phyloP scores from a whole-genome alignment of 2,113 vertebrate genomes.

The Hippocampus guttulatus region DNA sequence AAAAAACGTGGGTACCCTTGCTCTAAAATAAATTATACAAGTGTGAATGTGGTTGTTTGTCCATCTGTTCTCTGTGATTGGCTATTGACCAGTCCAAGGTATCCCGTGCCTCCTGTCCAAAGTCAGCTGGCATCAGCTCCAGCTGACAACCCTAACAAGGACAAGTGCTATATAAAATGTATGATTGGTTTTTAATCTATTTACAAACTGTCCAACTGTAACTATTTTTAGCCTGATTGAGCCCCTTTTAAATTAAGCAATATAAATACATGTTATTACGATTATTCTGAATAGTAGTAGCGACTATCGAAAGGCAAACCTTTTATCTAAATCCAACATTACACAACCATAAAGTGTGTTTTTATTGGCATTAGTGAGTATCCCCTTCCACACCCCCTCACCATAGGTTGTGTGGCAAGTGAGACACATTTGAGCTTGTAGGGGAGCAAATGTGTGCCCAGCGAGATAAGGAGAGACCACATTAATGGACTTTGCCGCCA shows the following conservation, averaged over 20 bases:
- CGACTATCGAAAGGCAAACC: background rate
- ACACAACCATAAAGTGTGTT: conserved; percentile 21
- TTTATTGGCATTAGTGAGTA: conserved; percentile 26
- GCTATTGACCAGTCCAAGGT: too few species aligned
- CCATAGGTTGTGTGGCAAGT: conserved; percentile 40
- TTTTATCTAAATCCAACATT: background rate
- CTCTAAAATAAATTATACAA: too few species aligned
- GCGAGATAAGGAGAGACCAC: conserved; percentile 55
- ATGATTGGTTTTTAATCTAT: background rate
- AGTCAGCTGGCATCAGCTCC: too few species aligned
- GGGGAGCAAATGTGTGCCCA: conserved; percentile 57
- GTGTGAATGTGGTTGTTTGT: too few species aligned
- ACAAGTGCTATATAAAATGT: too few species aligned
- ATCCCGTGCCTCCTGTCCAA: too few species aligned
- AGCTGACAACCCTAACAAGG: too few species aligned
- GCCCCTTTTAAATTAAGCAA: background rate
- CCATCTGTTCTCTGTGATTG: too few species aligned
- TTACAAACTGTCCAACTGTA: background rate
- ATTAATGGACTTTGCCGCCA: conserved; percentile 55
- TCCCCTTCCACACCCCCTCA: conserved; percentile 22
- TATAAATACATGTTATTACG: background rate
- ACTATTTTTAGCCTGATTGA: background rate
- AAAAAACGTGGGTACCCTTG: too few species aligned
- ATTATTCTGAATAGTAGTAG: background rate
- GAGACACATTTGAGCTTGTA: conserved; percentile 47